These are phyloP conservation scores for Rhopalosiphum padi DNA, from an alignment of 1,140 invertebrate genomes.

Conservation along the genomic window DNA sequence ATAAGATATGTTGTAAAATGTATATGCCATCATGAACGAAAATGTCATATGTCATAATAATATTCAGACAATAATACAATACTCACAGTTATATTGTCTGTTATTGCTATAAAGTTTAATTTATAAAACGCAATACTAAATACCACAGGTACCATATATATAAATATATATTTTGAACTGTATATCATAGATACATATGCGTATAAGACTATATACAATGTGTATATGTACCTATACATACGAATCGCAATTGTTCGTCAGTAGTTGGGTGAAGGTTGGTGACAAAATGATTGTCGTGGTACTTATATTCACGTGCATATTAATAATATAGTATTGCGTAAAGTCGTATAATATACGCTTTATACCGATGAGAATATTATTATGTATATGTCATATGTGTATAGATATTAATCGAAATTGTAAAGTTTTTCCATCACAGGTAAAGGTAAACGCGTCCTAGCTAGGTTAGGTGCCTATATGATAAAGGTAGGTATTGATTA, in stretches of 20 bases:
- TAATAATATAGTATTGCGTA: not conserved
- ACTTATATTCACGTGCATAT: not conserved
- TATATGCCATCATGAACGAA: not conserved
- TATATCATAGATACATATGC: not conserved
- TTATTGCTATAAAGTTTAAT: not conserved
- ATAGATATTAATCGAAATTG: not conserved
- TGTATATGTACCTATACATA: not conserved
- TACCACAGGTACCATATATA: not conserved
- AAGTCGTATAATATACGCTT: not conserved
- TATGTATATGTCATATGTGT: not conserved
- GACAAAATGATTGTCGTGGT: not conserved
- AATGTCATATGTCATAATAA: not conserved
- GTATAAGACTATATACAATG: not conserved
- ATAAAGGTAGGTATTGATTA: not conserved
- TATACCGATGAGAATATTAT: not conserved
- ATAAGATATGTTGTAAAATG: not conserved
- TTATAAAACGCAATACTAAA: not conserved
- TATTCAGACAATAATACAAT: not conserved
- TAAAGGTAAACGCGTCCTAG: not conserved
- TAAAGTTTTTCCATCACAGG: not conserved
- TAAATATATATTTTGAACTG: not conserved
- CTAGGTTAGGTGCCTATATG: no score
- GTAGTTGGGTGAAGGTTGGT: slow-evolving; percentile 1
- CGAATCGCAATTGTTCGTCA: not conserved
- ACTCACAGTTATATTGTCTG: not conserved